Conservation (phyloP, 2,113 vertebrate genomes). For the Nannospalax galili region DNA sequence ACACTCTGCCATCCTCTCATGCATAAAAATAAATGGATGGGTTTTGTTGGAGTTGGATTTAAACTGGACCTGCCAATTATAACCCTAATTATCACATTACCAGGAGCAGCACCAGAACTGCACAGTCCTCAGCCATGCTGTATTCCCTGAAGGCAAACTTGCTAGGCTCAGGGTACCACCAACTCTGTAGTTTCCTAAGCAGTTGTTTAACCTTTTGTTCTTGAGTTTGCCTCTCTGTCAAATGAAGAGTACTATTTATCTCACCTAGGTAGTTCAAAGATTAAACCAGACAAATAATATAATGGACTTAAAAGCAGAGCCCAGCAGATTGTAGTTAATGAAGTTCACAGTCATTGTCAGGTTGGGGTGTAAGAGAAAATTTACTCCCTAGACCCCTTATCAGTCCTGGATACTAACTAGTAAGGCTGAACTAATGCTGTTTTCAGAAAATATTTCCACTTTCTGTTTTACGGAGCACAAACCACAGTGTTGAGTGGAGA, state of each 20-base stretch:
- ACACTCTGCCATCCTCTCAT: background rate
- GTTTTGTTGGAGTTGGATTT: background rate
- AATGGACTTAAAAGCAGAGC: background rate
- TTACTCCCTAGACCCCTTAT: background rate
- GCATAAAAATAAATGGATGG: background rate
- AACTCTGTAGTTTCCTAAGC: background rate
- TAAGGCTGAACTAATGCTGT: background rate
- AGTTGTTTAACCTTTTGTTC: background rate
- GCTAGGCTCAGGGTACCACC: background rate
- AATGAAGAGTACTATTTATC: background rate
- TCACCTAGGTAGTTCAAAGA: background rate
- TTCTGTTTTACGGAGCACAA: background rate
- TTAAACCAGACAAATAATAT: background rate
- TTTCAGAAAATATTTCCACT: background rate
- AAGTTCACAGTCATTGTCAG: background rate
- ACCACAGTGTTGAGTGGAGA: background rate
- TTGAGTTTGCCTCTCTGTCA: background rate
- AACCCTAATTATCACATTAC: background rate
- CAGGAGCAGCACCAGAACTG: accelerated
- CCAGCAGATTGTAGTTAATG: background rate
- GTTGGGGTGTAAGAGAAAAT: background rate
- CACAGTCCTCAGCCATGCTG: accelerated
- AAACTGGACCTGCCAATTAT: background rate
- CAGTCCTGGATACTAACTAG: background rate
- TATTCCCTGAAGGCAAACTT: accelerated